Conservation (phyloP, 2,888 invertebrate species). For the Drosophila koepferae region DNA sequence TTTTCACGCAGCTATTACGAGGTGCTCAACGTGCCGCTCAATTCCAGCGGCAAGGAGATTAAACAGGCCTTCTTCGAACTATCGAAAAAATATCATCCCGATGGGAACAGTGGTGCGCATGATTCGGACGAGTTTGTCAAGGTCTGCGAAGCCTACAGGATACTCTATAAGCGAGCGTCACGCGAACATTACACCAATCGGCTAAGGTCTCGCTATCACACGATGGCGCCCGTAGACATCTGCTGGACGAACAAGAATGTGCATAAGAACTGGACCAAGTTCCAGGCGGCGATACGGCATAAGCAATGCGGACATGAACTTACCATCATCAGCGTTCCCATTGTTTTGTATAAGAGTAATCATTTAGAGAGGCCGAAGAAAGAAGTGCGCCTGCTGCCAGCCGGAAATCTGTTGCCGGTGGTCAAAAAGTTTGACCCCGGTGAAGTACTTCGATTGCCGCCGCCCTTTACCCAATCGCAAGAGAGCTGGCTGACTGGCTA, state of each 20-base stretch:
- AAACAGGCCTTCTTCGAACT: constrained; percentile 54
- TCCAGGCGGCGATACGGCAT: constrained; percentile 31
- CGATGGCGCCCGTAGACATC: constrained; percentile 4
- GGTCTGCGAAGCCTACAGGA: constrained; percentile 61
- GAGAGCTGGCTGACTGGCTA: background rate
- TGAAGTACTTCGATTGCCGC: background rate
- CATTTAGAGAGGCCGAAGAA: background rate
- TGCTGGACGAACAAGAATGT: constrained; percentile 23
- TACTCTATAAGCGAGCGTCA: constrained; percentile 32
- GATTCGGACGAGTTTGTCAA: constrained; percentile 48
- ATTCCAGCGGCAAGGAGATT: constrained; percentile 44
- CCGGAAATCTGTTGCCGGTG: background rate
- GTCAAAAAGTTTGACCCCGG: too few relatives aligned
- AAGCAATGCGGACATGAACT: constrained; percentile 44
- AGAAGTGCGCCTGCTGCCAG: background rate
- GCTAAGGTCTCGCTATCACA: constrained; percentile 13
- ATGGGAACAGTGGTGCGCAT: constrained; percentile 19
- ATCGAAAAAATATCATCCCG: constrained; percentile 67
- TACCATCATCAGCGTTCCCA: constrained; percentile 9
- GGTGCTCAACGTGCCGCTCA: constrained; percentile 50
- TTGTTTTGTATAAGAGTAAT: background rate
- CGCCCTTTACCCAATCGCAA: background rate
- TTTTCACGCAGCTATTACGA: constrained; percentile 48
- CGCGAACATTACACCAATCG: constrained; percentile 28
- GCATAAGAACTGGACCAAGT: constrained; percentile 39